phyloP scores from a whole-genome alignment of 2,797 vertebrate species.

The Lagorchestes hirsutus region DNA sequence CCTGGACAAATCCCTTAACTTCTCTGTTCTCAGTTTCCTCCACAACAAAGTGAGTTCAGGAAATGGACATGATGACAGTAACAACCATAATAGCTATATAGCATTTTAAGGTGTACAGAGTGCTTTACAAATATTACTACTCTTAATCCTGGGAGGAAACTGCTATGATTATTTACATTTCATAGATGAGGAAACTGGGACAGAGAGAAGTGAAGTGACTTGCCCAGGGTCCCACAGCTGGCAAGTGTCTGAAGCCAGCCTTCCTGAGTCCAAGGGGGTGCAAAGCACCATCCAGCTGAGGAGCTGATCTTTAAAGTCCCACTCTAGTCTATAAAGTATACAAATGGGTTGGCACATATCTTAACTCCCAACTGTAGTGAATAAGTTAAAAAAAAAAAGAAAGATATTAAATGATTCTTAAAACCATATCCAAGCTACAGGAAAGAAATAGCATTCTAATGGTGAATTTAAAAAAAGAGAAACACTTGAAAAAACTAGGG shows the following conservation, averaged over 20 bases:
- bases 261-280: background rate
- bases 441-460: background rate
- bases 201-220: background rate
- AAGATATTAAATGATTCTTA: background rate
- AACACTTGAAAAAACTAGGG: background rate
- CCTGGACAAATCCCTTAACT: background rate
- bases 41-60: background rate
- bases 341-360: background rate
- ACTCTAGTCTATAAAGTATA: background rate
- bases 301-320: background rate
- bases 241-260: background rate
- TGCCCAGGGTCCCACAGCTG: background rate
- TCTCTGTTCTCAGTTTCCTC: background rate
- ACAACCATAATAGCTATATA: no score
- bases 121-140: background rate
- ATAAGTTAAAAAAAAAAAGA: background rate
- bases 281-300: background rate
- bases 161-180: background rate
- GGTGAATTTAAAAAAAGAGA: background rate
- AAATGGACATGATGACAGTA: background rate
- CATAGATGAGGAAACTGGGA: background rate
- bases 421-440: background rate
- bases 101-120: background rate
- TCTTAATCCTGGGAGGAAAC: background rate
- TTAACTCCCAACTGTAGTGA: background rate